These are phyloP conservation scores for Pogonus chalceus DNA, from an alignment of 1,140 invertebrate genomes.

Conservation along the genomic window DNA sequence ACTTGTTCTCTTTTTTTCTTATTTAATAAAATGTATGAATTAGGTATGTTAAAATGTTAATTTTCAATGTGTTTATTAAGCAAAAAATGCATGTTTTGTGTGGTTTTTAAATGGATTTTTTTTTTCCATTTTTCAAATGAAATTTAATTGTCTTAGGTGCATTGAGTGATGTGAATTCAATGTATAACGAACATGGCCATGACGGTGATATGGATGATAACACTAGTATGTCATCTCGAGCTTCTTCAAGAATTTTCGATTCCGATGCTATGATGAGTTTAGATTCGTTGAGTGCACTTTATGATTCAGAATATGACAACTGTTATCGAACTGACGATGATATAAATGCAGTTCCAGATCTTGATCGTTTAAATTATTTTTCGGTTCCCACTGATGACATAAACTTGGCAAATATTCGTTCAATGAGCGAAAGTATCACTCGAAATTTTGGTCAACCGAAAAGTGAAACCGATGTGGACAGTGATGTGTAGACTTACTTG, in stretches of 20 bases:
- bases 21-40: too few species aligned
- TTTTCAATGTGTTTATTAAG: too few species aligned
- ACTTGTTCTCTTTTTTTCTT: too few species aligned
- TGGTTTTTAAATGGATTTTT: too few species aligned
- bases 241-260: conserved; percentile 65
- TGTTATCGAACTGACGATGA: conserved; percentile 41
- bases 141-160: too few species aligned
- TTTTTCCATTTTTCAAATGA: too few species aligned
- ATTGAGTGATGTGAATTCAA: conserved; percentile 75
- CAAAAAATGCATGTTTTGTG: too few species aligned
- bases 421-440: conserved; percentile 63
- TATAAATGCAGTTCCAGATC: conserved; percentile 31
- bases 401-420: conserved; percentile 63
- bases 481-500: conserved; percentile 37
- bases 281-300: conserved; percentile 68
- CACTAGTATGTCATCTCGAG: conserved; percentile 65
- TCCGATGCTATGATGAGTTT: conserved; percentile 64
- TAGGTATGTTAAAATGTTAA: too few species aligned
- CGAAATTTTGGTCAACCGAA: conserved; percentile 60
- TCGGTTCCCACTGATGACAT: conserved; percentile 50
- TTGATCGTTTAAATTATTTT: conserved; percentile 34
- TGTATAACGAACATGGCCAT: conserved; percentile 62
- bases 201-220: conserved; percentile 67
- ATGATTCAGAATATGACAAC: conserved; percentile 75
- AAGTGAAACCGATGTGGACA: conserved; percentile 51